phyloP scores from a whole-genome alignment of 92 coral and sea anemone genomes.

The Virgularia gustaviana region DNA sequence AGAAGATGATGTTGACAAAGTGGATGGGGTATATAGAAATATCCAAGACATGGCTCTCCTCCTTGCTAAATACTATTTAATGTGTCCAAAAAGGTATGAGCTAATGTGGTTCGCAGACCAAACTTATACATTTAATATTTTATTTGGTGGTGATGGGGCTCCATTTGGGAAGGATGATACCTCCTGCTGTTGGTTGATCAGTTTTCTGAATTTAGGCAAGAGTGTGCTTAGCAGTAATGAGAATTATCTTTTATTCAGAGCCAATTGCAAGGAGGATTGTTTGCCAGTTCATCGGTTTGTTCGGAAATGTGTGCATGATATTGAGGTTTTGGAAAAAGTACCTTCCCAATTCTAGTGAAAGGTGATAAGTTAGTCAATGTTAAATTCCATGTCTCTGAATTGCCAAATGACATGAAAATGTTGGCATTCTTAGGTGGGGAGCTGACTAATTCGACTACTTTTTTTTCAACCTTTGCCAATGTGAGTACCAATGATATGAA shows the following conservation, averaged over 20 bases:
- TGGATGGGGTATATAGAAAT: slow-evolving; percentile 2
- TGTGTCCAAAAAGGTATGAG: slow-evolving; percentile 5
- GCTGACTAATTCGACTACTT: neutral
- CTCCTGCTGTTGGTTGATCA: neutral
- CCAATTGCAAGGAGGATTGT: neutral
- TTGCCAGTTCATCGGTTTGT: neutral
- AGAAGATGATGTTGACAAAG: neutral
- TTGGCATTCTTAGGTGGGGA: neutral
- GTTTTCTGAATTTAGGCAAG: neutral
- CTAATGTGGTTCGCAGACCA: neutral
- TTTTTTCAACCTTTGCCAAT: slow-evolving; percentile 14
- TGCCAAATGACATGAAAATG: no score
- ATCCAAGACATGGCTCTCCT: neutral
- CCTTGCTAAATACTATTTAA: neutral
- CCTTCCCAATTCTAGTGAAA: neutral
- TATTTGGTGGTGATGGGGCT: slow-evolving; percentile 1
- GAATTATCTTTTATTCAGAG: neutral
- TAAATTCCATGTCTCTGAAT: neutral
- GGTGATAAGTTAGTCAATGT: neutral
- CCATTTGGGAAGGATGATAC: slow-evolving; percentile 12
- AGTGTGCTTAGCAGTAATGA: no score
- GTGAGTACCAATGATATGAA: neutral
- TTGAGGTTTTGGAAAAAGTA: neutral
- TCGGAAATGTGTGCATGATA: slow-evolving; percentile 8
- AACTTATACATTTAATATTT: slow-evolving; percentile 1